These are phyloP conservation scores for Drosophila auraria DNA, from an alignment of 1,140 invertebrate species.

Conservation along the genomic window DNA sequence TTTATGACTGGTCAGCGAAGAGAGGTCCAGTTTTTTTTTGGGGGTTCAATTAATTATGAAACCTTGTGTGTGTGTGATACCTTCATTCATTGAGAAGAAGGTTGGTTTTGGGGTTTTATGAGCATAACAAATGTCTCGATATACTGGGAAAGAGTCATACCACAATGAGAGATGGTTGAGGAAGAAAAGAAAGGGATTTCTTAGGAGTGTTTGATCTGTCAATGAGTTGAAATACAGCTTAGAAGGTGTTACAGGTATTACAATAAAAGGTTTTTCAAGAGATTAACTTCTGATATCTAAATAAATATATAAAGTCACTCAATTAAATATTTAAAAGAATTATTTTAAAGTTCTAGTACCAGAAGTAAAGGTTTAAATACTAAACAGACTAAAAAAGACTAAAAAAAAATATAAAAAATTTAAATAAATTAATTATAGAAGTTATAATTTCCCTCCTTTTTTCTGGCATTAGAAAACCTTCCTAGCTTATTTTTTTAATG, in stretches of 20 bases:
- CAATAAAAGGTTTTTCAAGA: background rate
- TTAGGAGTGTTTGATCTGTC: background rate
- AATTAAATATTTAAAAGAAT: no score
- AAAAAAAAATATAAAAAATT: no score
- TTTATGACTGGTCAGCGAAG: constrained; percentile 37
- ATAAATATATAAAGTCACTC: no score
- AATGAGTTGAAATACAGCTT: no score
- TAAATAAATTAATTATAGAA: no score
- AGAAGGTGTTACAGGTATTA: background rate
- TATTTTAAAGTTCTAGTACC: no score
- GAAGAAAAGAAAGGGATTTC: background rate
- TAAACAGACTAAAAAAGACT: no score
- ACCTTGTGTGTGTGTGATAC: constrained; percentile 14
- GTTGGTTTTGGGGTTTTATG: constrained; percentile 2
- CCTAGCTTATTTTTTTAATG: background rate
- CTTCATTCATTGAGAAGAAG: constrained; percentile 26
- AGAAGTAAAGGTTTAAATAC: no score
- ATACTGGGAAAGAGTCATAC: background rate
- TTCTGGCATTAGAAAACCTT: no score
- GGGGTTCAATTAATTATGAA: constrained; percentile 41
- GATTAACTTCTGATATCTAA: no score
- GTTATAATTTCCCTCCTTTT: no score
- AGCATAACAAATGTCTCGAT: constrained; percentile 21
- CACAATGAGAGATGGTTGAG: no score
- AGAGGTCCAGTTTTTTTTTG: constrained; percentile 43